Evolutionary conservation across 1,140 invertebrate species (phyloP).

Genomic region (Hypothenemus hampei): DNA sequence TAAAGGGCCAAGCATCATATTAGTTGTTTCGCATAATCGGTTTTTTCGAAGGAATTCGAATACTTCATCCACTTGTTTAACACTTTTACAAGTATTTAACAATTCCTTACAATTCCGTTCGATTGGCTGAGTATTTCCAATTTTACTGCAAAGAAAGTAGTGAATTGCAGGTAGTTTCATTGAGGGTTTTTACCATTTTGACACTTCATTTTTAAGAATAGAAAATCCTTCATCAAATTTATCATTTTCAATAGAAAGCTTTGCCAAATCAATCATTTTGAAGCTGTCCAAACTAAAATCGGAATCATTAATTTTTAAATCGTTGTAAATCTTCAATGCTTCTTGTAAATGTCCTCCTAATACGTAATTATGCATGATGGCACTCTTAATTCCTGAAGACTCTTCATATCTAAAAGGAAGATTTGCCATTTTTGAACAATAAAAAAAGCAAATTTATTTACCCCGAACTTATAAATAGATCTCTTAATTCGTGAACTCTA

Average conservation of each 20-base stretch:
- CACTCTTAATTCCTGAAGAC: slow-evolving; percentile 52
- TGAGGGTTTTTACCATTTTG: slow-evolving; percentile 8
- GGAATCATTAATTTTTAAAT: slow-evolving; percentile 45
- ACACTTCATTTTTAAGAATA: slow-evolving; percentile 42
- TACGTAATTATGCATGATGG: slow-evolving; percentile 51
- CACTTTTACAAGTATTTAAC: slow-evolving; percentile 45
- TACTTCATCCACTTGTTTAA: slow-evolving; percentile 43
- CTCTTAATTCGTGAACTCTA: slow-evolving; percentile 47
- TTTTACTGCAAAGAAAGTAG: slow-evolving; percentile 42
- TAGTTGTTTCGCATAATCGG: slow-evolving; percentile 48
- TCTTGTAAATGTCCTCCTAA: slow-evolving; percentile 47
- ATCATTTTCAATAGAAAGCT: slow-evolving; percentile 48
- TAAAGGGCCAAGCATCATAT: slow-evolving; percentile 50
- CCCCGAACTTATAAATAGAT: slow-evolving; percentile 47
- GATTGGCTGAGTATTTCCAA: slow-evolving; percentile 37
- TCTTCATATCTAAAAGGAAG: slow-evolving; percentile 32
- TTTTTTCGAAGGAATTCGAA: slow-evolving; percentile 46
- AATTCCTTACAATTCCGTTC: slow-evolving; percentile 50
- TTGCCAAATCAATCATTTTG: slow-evolving; percentile 54
- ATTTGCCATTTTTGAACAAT: not conserved
- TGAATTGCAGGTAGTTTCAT: not conserved
- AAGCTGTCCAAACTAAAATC: slow-evolving; percentile 52
- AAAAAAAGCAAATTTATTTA: slow-evolving; percentile 28
- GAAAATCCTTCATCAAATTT: slow-evolving; percentile 47
- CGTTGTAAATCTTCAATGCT: slow-evolving; percentile 46